A percentile compares a stretch with the other conserved stretches of the same genome.
phyloP scores from a whole-genome alignment of 1,140 invertebrate genomes.

The Gryon sp. region DNA sequence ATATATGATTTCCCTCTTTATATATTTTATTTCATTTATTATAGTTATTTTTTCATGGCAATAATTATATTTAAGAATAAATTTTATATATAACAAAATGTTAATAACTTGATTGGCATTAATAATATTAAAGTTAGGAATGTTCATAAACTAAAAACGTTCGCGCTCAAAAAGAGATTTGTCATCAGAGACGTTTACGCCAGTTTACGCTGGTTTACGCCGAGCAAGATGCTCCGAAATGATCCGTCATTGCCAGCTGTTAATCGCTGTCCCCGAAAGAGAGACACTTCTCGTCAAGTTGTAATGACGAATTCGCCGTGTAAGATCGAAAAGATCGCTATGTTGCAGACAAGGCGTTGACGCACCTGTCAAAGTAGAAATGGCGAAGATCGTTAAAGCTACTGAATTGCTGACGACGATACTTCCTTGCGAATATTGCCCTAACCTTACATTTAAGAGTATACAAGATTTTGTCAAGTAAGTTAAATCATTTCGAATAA shows the following conservation, averaged over 20 bases:
- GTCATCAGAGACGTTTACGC: too few species aligned
- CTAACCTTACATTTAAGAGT: constrained; percentile 77
- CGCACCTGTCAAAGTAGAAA: constrained; percentile 51
- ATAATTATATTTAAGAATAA: too few species aligned
- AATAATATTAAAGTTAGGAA: too few species aligned
- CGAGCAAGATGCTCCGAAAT: background rate
- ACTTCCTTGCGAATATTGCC: constrained; percentile 74
- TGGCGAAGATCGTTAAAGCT: constrained; percentile 74
- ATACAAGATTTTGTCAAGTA: constrained; percentile 77
- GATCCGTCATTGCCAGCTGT: constrained; percentile 12
- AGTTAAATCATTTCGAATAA: constrained; percentile 26
- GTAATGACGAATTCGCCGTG: constrained; percentile 7
- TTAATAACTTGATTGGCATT: too few species aligned
- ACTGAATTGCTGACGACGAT: constrained; percentile 66
- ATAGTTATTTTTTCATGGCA: too few species aligned
- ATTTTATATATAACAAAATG: too few species aligned
- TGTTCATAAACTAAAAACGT: too few species aligned
- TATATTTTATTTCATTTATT: too few species aligned
- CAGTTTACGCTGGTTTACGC: too few species aligned
- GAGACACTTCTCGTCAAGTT: background rate
- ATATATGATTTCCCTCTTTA: too few species aligned
- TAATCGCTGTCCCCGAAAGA: constrained; percentile 2
- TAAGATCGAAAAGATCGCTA: constrained; percentile 3
- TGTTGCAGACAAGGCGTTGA: constrained; percentile 28
- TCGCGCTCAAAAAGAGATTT: too few species aligned